Percentiles rank a stretch among this genome's conserved stretches.
phyloP scores from a whole-genome alignment of 2,113 vertebrate species.

The Spilogale gracilis region DNA sequence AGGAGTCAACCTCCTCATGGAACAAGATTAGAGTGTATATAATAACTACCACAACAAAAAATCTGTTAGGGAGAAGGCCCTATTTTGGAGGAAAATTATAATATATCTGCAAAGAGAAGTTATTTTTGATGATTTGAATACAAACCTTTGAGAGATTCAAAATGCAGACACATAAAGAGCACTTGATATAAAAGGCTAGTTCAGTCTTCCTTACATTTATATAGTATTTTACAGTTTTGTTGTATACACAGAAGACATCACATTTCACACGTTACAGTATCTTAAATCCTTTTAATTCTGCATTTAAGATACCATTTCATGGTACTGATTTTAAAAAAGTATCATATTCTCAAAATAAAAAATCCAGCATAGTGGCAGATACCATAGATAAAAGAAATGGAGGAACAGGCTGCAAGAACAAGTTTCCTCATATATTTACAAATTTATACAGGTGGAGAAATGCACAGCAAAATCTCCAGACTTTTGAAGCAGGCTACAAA shows the following conservation, averaged over 20 bases:
- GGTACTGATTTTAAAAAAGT: not conserved
- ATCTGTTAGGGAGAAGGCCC: not conserved
- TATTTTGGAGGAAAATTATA: not conserved
- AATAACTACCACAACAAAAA: not conserved
- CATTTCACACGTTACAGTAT: not conserved
- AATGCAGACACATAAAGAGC: not conserved
- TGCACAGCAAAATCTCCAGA: not conserved
- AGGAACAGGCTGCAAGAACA: not conserved
- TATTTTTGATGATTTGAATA: not conserved
- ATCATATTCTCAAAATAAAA: conserved; percentile 4
- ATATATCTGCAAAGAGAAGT: not conserved
- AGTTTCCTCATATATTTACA: not conserved
- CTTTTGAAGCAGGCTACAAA: not conserved
- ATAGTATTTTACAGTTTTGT: not conserved
- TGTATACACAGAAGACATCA: not conserved
- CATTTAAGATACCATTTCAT: not conserved
- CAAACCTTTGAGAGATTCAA: not conserved
- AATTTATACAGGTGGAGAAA: not conserved
- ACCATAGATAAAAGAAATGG: not conserved
- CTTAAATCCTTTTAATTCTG: conserved; percentile 4
- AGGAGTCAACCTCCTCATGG: not conserved
- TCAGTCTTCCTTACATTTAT: not conserved
- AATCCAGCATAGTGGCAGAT: not conserved
- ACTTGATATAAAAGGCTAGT: not conserved
- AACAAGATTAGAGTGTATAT: not conserved